Base-by-base conservation (phyloP, 2,888 invertebrate species). In the Hetaerina titia region DNA sequence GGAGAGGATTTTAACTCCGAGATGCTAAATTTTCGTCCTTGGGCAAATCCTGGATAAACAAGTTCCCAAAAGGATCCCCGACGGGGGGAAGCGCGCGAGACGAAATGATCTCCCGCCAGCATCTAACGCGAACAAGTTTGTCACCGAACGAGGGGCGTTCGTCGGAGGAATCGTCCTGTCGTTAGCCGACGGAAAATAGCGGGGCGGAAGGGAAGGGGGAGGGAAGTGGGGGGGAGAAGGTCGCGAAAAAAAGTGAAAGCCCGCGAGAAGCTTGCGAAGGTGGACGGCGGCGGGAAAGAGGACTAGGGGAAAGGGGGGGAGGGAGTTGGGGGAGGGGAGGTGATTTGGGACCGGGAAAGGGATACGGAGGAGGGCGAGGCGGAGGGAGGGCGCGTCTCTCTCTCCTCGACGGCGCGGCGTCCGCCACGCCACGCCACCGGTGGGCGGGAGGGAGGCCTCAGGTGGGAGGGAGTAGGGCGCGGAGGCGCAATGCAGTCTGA, bases 401-500 rank as follows among this genome's bases (percentile, higher is more conserved):
- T 69, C 90, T 57, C 94, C 7, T 56, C 22, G 17, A 56, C 19
- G 25, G 31, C 94, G 64, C 94, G 60, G 74, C 8, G 31, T 19
- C 64, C 31, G n/a, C 87, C 25, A 81, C 89, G 22, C 89, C 58
- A 9, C 81, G 31, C 81, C 81, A 31, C 31, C 81, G 31, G 31
- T 13, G 13, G 69, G 69, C 69, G 31, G 64, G 92, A 1, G 22
- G 64, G 92, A 56, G 90, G 64, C 92, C 69, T 92, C 92, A 92
- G 92, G 92, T 92, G 90, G 60, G 90, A 60, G 90, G 56, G 56
- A 22, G 89, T 13, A 56, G 89, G 90, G 63, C 15, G 90, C 92
- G 92, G 81, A 92, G 92, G 92, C 92, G 92, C 92, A 92, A 92
- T 92, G 92, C 92, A 92, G 92, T 92, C 92, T 92, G 92, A 92